Conservation (phyloP, 2,113 vertebrate species). For the Lophura nycthemera region DNA sequence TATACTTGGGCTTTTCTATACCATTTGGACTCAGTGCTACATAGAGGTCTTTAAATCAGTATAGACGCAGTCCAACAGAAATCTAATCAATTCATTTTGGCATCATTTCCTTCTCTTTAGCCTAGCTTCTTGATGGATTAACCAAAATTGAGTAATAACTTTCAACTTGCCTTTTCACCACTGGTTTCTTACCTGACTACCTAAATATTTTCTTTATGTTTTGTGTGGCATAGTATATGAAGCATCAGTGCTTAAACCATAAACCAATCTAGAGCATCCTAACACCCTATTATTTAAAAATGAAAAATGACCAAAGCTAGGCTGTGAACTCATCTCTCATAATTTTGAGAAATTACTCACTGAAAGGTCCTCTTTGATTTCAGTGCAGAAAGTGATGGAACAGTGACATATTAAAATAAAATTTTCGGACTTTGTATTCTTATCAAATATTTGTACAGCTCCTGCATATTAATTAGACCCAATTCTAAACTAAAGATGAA, state of each 20-base stretch:
- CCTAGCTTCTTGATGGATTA: fast-evolving
- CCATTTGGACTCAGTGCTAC: neutral
- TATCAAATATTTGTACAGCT: neutral
- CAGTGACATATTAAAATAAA: neutral
- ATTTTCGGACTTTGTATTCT: neutral
- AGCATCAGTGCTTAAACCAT: neutral
- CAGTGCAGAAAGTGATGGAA: neutral
- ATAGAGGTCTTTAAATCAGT: neutral
- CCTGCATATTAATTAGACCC: neutral
- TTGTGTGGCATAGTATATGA: neutral
- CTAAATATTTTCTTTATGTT: neutral
- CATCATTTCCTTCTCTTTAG: neutral
- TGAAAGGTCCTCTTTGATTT: neutral
- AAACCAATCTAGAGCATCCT: neutral
- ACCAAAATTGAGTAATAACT: neutral
- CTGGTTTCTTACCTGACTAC: neutral
- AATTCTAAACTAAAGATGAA: neutral
- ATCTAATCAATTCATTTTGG: neutral
- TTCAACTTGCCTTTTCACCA: neutral
- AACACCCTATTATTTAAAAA: neutral
- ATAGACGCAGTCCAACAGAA: neutral
- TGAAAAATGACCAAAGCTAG: neutral
- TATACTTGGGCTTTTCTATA: neutral
- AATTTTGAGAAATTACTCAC: neutral
- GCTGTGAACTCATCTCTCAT: neutral